Conservation (phyloP, 2,113 vertebrate species). For the Verasper variegatus region DNA sequence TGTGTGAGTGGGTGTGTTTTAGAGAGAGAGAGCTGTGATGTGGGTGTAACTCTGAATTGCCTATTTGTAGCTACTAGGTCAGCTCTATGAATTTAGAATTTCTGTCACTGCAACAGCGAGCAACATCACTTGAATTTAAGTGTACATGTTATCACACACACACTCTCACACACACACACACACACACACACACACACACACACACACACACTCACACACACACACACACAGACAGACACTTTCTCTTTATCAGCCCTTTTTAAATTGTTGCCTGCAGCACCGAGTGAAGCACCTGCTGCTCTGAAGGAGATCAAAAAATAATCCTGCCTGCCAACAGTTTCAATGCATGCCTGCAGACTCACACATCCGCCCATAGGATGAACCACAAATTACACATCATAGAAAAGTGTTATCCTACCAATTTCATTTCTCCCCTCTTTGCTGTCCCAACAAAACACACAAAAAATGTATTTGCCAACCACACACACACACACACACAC, state of each 20-base stretch:
- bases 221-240: conserved; percentile 3
- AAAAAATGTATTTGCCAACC: neutral
- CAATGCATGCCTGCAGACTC: neutral
- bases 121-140: conserved; percentile 28
- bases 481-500: no score
- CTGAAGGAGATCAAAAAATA: conserved; percentile 52
- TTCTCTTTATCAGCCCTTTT: conserved; percentile 35
- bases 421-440: neutral
- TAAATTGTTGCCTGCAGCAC: conserved; percentile 40
- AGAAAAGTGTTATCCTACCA: neutral
- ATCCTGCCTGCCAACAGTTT: conserved; percentile 33
- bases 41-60: conserved; percentile 35
- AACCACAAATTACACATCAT: neutral
- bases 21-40: conserved; percentile 5
- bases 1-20: neutral
- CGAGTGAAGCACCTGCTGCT: conserved; percentile 56
- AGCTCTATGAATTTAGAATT: conserved; percentile 49
- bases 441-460: neutral
- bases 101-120: conserved; percentile 44
- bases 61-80: conserved; percentile 61
- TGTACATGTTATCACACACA: conserved; percentile 6
- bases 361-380: neutral
- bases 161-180: conserved; percentile 16
- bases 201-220: conserved; percentile 5
- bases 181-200: conserved; percentile 2